Percentiles rank a stretch among this genome's conserved stretches.
These are phyloP conservation scores for Percopsis transmontana DNA, from an alignment of 2,113 vertebrate genomes.

Conservation along the genomic window DNA sequence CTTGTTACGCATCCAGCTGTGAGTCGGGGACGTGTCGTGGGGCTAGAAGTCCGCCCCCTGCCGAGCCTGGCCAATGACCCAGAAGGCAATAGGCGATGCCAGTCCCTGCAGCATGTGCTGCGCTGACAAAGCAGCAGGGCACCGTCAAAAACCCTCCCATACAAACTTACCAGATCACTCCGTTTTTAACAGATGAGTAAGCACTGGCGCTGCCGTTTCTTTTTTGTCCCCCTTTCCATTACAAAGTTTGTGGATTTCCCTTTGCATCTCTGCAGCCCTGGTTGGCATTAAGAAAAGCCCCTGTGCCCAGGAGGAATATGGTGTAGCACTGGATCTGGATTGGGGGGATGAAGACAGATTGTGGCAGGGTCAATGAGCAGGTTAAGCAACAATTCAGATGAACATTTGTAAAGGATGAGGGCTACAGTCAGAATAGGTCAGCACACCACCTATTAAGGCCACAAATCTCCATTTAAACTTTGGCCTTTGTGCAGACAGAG, in stretches of 20 bases:
- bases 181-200: constrained; percentile 87
- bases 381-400: constrained; percentile 80
- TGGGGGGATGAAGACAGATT: constrained; percentile 63
- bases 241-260: constrained; percentile 68
- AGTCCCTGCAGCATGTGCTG: constrained; percentile 85
- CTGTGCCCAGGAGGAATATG: constrained; percentile 65
- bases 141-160: constrained; percentile 82
- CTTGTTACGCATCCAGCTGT: constrained; percentile 85
- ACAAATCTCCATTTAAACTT: constrained; percentile 51
- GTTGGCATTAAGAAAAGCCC: constrained; percentile 62
- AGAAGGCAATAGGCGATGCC: constrained; percentile 82
- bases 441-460: constrained; percentile 54
- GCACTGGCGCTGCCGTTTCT: constrained; percentile 76
- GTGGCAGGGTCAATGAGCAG: constrained; percentile 80
- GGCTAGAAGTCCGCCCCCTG: constrained; percentile 74
- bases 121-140: constrained; percentile 86
- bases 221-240: constrained; percentile 23
- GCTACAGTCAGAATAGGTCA: constrained; percentile 54
- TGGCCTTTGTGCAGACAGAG: constrained; percentile 41
- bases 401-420: constrained; percentile 70
- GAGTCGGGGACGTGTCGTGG: constrained; percentile 82
- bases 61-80: constrained; percentile 84
- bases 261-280: constrained; percentile 60
- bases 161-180: constrained; percentile 81
- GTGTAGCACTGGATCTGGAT: constrained; percentile 59